Conservation (phyloP, 2,797 vertebrate species). For the Silurus lanzhouensis region DNA sequence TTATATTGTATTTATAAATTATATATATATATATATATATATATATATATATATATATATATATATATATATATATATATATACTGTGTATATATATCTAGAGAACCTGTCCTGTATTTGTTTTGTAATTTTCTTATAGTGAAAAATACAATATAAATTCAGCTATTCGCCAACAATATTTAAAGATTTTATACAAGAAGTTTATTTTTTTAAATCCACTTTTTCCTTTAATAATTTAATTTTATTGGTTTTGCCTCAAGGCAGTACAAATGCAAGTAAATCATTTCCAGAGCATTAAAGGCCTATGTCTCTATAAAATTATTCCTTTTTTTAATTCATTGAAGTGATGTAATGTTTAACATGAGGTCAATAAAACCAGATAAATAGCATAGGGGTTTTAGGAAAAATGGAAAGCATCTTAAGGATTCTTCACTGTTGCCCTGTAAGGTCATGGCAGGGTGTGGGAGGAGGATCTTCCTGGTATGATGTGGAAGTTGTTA, state of each 20-base stretch:
- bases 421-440: constrained; percentile 21
- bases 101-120: neutral
- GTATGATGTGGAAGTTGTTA: constrained; percentile 43
- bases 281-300: neutral
- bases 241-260: neutral
- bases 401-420: constrained; percentile 10
- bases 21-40: no score
- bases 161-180: neutral
- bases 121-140: neutral
- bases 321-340: no score
- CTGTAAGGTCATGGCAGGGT: constrained; percentile 11
- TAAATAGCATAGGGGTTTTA: neutral
- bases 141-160: neutral
- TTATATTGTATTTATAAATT: neutral
- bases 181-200: neutral
- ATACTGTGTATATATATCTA: no score
- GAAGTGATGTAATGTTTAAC: neutral
- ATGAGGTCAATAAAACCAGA: neutral
- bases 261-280: neutral
- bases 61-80: neutral
- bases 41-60: no score
- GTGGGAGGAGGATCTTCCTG: constrained; percentile 40
- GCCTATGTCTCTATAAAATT: neutral
- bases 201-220: neutral
- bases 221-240: neutral